Percentiles rank a stretch among this genome's conserved stretches.
phyloP scores from a whole-genome alignment of 2,113 vertebrate genomes.

The Grus americana region DNA sequence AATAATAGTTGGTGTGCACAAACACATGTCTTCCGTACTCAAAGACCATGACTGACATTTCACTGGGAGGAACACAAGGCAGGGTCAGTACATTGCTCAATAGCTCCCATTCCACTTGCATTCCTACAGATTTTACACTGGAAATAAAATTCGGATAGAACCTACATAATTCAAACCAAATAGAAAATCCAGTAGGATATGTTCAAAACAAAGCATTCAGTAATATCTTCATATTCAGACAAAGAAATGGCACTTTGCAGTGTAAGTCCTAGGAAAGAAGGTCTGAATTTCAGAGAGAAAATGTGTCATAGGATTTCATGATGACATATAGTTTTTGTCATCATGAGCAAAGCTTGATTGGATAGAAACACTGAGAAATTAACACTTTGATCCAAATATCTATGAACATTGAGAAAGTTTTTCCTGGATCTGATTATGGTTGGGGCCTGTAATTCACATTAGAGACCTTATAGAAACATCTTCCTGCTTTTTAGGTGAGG shows the following conservation, averaged over 20 bases:
- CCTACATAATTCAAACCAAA: background rate
- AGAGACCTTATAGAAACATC: rapidly evolving
- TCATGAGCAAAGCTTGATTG: background rate
- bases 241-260: background rate
- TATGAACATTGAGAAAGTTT: background rate
- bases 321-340: background rate
- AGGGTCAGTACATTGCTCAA: background rate
- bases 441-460: background rate
- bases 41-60: background rate
- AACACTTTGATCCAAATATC: background rate
- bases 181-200: background rate
- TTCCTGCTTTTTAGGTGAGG: background rate
- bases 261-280: background rate
- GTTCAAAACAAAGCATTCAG: background rate
- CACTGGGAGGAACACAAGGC: background rate
- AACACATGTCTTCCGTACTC: background rate
- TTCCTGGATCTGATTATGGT: background rate
- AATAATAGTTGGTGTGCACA: background rate
- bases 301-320: background rate
- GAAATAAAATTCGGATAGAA: background rate
- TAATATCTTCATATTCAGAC: background rate
- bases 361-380: background rate
- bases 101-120: background rate
- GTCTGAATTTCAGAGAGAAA: background rate
- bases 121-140: background rate